A percentile compares a stretch with the other conserved stretches of the same genome.
phyloP scores from a whole-genome alignment of 2,797 vertebrate genomes.

The Margarornis squamiger region DNA sequence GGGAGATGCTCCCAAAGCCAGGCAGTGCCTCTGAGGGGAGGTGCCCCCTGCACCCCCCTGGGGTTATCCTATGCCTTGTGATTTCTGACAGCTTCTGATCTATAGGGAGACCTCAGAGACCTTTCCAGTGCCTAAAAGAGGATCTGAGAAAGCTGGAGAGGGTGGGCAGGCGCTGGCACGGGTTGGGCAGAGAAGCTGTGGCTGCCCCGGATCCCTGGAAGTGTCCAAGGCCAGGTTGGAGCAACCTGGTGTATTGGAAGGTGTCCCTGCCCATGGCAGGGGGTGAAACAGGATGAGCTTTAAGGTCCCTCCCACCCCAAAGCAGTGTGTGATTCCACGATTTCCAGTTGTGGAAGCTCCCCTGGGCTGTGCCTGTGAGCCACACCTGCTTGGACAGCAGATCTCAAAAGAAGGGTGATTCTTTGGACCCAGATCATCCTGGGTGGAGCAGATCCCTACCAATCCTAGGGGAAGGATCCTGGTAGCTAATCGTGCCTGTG shows the following conservation, averaged over 20 bases:
- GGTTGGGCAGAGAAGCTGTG: not conserved
- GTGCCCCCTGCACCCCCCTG: not conserved
- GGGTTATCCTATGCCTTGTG: fast-evolving
- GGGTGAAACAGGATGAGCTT: not conserved
- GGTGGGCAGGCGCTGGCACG: not conserved
- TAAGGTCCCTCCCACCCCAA: not conserved
- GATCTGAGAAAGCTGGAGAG: not conserved
- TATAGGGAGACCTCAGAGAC: not conserved
- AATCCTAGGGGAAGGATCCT: not conserved
- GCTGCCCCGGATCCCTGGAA: not conserved
- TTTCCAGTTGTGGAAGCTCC: not conserved
- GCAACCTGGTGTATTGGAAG: too few species aligned
- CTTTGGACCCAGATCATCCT: fast-evolving
- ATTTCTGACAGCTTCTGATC: not conserved
- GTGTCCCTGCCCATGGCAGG: too few species aligned
- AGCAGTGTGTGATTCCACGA: not conserved
- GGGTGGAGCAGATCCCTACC: not conserved
- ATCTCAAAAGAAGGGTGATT: too few species aligned
- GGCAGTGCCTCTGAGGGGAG: fast-evolving
- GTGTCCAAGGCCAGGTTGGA: too few species aligned
- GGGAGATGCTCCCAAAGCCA: not conserved
- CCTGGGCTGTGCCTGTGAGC: not conserved
- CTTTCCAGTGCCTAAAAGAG: not conserved
- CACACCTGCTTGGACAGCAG: not conserved
- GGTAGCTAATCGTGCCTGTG: not conserved